Base-by-base conservation (phyloP, 1,140 invertebrate species). In the Brachionus rotundiformis region DNA sequence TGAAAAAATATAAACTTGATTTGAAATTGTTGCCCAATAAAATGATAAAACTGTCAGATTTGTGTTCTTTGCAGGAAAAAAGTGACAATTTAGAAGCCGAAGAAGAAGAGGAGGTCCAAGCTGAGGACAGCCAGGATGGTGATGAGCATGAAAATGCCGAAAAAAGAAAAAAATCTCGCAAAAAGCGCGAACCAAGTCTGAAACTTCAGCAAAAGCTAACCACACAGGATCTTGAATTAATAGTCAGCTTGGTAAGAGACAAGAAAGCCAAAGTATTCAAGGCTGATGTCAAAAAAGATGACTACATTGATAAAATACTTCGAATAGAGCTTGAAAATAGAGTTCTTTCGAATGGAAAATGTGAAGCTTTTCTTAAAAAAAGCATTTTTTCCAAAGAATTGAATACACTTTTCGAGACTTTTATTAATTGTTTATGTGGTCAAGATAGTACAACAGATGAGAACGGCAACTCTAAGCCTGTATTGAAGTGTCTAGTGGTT, bases 321-420 rank as follows among this genome's bases (percentile, higher is more conserved):
- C 19, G 76, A 11, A 39, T 79, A 25, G 6, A 79, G 13, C 31
- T 54, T 13, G 47, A 79, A 19, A 27, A 59, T 79, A n/a, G 13
- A 1, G 44, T 39, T 33, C 29, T 79, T 33, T 79, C 76, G 1
- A 79, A 79, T 31, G 76, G 76, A 27, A 79, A 59, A 29, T 33
- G n/a, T 36, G 76, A 79, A 63, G 76, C 76, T 8, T 79, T 79
- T n/a, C 76, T 79, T 19, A 79, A 79, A 63, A 79, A 79, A 79
- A 79, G 76, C 47, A 59, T 79, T 19, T 79, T 79, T 27, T 19
- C 76, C 4, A 79, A 79, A 63, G 76, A 79, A 41, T 27, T 79
- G 16, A 79, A 63, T 31, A 39, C 31, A 23, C n/a, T 79, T 4
- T 79, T 79, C 59, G 76, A 79, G 6, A 79, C 76, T 16, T 79